phyloP scores from a whole-genome alignment of 2,888 invertebrate genomes.

The Drosophila differens region DNA sequence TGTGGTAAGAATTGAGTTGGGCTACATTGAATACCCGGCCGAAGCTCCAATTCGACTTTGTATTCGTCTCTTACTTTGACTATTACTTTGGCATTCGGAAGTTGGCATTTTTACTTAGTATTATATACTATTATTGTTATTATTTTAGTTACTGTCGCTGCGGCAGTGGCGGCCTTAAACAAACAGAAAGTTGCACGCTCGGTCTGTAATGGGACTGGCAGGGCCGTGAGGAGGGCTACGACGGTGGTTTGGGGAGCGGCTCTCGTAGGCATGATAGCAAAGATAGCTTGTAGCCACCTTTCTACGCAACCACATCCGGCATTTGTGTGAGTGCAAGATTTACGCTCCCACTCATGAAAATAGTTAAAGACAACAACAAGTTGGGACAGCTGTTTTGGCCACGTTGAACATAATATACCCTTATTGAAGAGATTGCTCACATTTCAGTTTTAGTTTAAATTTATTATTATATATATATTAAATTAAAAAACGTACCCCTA shows the following conservation, averaged over 20 bases:
- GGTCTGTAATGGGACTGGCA: constrained; percentile 4
- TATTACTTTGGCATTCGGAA: constrained; percentile 53
- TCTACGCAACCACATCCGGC: constrained; percentile 68
- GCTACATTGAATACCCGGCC: constrained; percentile 26
- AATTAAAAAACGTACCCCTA: too few relatives aligned
- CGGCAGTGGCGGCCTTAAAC: constrained; percentile 45
- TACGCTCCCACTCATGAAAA: constrained; percentile 54
- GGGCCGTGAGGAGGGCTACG: background rate
- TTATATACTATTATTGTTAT: constrained; percentile 73
- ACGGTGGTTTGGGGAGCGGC: background rate
- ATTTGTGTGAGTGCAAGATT: constrained; percentile 48
- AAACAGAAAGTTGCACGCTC: constrained; percentile 71
- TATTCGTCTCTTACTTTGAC: constrained; percentile 1
- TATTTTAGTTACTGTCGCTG: constrained; percentile 59
- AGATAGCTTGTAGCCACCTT: constrained; percentile 41
- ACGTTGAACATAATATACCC: background rate
- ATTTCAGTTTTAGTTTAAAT: background rate
- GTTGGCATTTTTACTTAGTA: constrained; percentile 71
- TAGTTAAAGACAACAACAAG: constrained; percentile 12
- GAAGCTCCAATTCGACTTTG: constrained; percentile 7
- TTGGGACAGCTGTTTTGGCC: background rate
- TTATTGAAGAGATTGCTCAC: background rate
- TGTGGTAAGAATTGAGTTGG: constrained; percentile 67
- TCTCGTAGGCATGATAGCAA: background rate
- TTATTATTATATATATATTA: too few relatives aligned